Conservation (phyloP, 2,888 invertebrate genomes). For the Eulithis testata region DNA sequence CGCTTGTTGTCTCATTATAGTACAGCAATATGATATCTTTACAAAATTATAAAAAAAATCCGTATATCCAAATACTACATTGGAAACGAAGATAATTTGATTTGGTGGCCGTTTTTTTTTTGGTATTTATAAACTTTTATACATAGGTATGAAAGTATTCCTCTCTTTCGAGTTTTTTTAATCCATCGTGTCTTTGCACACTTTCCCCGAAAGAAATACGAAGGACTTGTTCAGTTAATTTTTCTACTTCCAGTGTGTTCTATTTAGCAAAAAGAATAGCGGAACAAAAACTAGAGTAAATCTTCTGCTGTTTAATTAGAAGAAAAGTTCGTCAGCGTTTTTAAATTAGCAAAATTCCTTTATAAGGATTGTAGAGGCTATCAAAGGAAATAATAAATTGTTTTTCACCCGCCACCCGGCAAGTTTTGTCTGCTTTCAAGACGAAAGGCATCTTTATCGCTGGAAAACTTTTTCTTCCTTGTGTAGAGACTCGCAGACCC, state of each 20-base stretch:
- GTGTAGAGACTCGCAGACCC: constrained; percentile 62
- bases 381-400: constrained; percentile 71
- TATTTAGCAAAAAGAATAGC: constrained; percentile 27
- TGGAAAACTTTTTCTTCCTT: constrained; percentile 73
- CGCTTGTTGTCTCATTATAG: constrained; percentile 51
- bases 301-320: constrained; percentile 46
- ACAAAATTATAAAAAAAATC: background rate
- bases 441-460: constrained; percentile 78
- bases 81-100: too few species aligned
- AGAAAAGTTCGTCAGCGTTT: constrained; percentile 45
- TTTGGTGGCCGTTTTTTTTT: too few species aligned
- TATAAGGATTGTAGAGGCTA: constrained; percentile 55
- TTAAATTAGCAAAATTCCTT: constrained; percentile 61
- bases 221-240: constrained; percentile 12
- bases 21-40: constrained; percentile 12
- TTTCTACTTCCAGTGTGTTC: constrained; percentile 17
- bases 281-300: constrained; percentile 42
- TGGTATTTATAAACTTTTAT: too few species aligned
- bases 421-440: constrained; percentile 68
- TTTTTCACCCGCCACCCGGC: constrained; percentile 63
- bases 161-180: too few species aligned
- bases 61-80: too few species aligned
- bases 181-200: too few species aligned
- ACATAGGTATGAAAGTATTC: too few species aligned
- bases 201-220: background rate